Evolutionary conservation across 2,888 invertebrate genomes (phyloP).

Genomic region (Eristalis arbustorum): DNA sequence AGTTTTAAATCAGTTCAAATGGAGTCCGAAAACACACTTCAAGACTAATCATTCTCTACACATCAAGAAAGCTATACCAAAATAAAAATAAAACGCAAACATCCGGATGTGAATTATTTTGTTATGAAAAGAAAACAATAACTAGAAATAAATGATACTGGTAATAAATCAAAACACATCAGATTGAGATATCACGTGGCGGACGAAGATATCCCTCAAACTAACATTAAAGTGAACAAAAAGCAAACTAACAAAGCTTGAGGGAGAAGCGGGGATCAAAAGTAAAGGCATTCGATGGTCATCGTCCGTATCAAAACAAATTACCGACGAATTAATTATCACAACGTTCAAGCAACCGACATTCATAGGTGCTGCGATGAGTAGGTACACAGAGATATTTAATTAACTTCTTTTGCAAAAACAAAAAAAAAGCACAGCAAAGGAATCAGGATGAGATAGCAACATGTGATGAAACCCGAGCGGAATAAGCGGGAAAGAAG

Average conservation of each 20-base stretch:
- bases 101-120: constrained; percentile 10
- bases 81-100: constrained; percentile 8
- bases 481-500: not conserved
- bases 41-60: constrained; percentile 14
- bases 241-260: not conserved
- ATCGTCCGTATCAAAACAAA: constrained; percentile 76
- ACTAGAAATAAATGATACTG: constrained; percentile 25
- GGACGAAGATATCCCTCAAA: constrained; percentile 40
- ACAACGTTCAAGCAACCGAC: constrained; percentile 22
- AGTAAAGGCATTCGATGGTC: constrained; percentile 15
- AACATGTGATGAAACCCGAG: not conserved
- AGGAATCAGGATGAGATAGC: not conserved
- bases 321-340: constrained; percentile 78
- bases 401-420: constrained; percentile 75
- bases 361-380: constrained; percentile 75
- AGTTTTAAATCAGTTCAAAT: not conserved
- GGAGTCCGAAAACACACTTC: not conserved
- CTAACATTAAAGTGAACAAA: not conserved
- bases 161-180: constrained; percentile 38
- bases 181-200: not conserved
- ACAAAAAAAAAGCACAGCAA: too few species aligned
- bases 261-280: not conserved
- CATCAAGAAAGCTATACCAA: not conserved
- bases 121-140: not conserved
- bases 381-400: constrained; percentile 75